Percentiles rank a stretch among this genome's conserved stretches.
phyloP scores from a whole-genome alignment of 2,113 vertebrate genomes.

The Rutilus rutilus region DNA sequence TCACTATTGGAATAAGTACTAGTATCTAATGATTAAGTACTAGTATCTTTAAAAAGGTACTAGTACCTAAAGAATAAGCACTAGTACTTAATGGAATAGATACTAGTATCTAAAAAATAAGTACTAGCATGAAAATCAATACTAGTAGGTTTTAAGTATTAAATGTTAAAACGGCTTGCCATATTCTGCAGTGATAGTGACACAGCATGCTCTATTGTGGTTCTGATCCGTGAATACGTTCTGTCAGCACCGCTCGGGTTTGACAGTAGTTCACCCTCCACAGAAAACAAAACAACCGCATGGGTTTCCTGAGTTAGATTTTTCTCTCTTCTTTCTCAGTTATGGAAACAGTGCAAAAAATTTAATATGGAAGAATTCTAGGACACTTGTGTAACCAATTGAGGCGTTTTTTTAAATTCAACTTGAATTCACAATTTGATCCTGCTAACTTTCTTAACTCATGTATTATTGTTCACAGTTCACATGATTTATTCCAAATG shows the following conservation, averaged over 20 bases:
- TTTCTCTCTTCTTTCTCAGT: not conserved
- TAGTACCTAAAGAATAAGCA: no score
- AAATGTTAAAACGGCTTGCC: no score
- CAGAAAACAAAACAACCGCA: slow-evolving; percentile 16
- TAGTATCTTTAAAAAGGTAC: no score
- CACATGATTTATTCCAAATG: not conserved
- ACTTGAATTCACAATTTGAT: not conserved
- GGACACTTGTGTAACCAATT: not conserved
- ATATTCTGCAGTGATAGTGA: slow-evolving; percentile 19
- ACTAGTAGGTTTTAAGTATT: no score
- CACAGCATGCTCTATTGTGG: slow-evolving; percentile 15
- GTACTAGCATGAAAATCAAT: no score
- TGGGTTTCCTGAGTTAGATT: not conserved
- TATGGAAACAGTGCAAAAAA: not conserved
- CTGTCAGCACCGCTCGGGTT: not conserved
- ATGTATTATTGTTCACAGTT: not conserved
- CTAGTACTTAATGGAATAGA: no score
- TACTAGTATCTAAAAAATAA: no score
- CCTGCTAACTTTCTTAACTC: not conserved
- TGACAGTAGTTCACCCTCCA: slow-evolving; percentile 7
- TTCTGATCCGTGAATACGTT: not conserved
- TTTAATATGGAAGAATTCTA: not conserved
- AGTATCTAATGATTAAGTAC: no score
- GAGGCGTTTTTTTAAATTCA: not conserved
- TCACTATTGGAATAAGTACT: no score